Evolutionary conservation across 2,113 vertebrate species (phyloP), one percentile per base, ranked within the genome.

Genomic region (Sapajus apella): DNA sequence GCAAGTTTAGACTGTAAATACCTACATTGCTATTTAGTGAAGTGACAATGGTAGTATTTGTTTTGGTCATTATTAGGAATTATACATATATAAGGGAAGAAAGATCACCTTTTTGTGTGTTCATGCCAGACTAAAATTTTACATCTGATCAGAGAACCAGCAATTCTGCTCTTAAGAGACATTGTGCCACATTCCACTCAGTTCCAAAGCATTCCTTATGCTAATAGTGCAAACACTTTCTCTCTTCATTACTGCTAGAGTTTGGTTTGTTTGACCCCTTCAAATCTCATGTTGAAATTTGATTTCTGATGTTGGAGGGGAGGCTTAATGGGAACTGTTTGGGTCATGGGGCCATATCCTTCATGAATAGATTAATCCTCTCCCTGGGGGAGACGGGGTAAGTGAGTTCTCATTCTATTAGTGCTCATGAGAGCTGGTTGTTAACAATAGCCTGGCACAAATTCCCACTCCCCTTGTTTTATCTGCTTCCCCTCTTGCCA

Each of bases 21-120:
- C 32, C 55, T 80, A 72, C 72, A 81, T 45, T 70, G 50, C 52
- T 92, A 37, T 70, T 93, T 83, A 84, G 40, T 93, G 32, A 93
- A 79, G 32, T 93, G 66, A 84, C 56, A 80, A 16, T 47, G n/a
- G 8, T 76, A 56, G 12, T 92, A 72, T 93, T 95, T 90, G 50
- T 93, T 88, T 89, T 85, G 47, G 43, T 88, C 73, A 58, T 79
- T 70, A 90, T 23, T 95, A 87, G 95, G 91, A 96, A 32, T 45
- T 45, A 56, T 25, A 64, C 40, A 50, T 75, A 79, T 58, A 40
- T 91, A 40, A 87, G 32, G 18, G 27, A 90, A 86, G 45, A 94
- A 90, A 58, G 21, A 52, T 91, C 55, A 61, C 35, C 50, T 89
- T 90, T 43, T 72, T n/a, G 30, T 80, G 27, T 87, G 87, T 45